phyloP scores from a whole-genome alignment of 2,797 vertebrate species.

The Notamacropus eugenii region DNA sequence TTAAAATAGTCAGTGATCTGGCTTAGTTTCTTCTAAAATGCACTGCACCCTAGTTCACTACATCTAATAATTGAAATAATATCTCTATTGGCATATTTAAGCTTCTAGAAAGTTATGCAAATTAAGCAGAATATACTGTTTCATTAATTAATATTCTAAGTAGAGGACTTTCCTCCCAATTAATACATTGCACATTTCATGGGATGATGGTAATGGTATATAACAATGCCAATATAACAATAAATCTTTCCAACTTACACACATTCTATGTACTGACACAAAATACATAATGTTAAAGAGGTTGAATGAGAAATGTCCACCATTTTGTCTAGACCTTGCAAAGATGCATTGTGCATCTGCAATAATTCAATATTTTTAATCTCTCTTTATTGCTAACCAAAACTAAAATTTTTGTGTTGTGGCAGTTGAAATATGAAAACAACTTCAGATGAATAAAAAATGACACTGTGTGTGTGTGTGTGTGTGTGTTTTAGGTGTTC shows the following conservation, averaged over 20 bases:
- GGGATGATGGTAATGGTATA: neutral
- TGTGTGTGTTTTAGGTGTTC: neutral
- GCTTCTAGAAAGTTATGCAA: conserved; percentile 70
- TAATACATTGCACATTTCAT: conserved; percentile 42
- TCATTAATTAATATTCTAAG: conserved; percentile 68
- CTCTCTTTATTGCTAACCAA: conserved; percentile 61
- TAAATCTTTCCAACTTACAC: neutral
- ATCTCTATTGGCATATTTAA: conserved; percentile 66
- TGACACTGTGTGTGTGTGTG: conserved; percentile 40
- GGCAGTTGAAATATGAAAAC: conserved; percentile 61
- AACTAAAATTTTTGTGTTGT: conserved; percentile 59
- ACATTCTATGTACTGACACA: conserved; percentile 8
- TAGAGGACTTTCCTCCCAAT: conserved; percentile 10
- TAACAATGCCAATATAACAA: conserved; percentile 4
- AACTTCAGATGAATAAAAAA: conserved; percentile 70
- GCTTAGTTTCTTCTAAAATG: conserved; percentile 65
- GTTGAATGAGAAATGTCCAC: neutral
- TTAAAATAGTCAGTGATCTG: conserved; percentile 51
- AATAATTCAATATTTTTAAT: conserved; percentile 69
- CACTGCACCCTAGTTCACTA: conserved; percentile 35
- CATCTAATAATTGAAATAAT: conserved; percentile 71
- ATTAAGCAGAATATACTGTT: conserved; percentile 60
- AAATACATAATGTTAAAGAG: neutral
- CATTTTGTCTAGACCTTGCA: conserved; percentile 11
- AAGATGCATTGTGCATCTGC: conserved; percentile 46